These are phyloP conservation scores for Drosophila emarginata DNA, from an alignment of 2,888 invertebrate genomes.

Conservation along the genomic window DNA sequence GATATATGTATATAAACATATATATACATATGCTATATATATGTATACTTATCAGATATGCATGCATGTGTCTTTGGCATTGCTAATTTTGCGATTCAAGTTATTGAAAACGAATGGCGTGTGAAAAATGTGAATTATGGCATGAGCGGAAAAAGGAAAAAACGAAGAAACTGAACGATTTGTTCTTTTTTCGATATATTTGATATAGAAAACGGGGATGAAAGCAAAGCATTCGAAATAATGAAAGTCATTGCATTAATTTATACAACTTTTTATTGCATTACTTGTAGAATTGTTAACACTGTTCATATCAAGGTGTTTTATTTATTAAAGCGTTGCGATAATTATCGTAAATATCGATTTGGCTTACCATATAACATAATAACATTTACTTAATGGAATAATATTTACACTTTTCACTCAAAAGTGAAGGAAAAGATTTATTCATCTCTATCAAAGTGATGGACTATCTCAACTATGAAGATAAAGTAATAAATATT, in stretches of 20 bases:
- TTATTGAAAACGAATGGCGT: conserved; percentile 77
- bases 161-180: background rate
- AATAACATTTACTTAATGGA: too few species aligned
- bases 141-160: background rate
- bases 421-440: too few species aligned
- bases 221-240: background rate
- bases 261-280: background rate
- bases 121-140: conserved; percentile 68
- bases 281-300: background rate
- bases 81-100: conserved; percentile 63
- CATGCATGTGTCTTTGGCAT: conserved; percentile 48
- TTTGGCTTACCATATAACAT: background rate
- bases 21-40: conserved; percentile 23
- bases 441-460: too few species aligned
- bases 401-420: too few species aligned
- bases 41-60: conserved; percentile 36
- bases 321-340: background rate
- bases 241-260: background rate
- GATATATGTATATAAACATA: conserved; percentile 14
- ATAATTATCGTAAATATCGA: background rate
- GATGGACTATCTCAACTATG: too few species aligned
- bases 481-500: too few species aligned
- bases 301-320: background rate
- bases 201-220: background rate
- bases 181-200: conserved; percentile 1